A percentile compares a stretch with the other conserved stretches of the same genome.
Conservation (phyloP, 2,888 invertebrate species). For the Anaspis maculata region DNA sequence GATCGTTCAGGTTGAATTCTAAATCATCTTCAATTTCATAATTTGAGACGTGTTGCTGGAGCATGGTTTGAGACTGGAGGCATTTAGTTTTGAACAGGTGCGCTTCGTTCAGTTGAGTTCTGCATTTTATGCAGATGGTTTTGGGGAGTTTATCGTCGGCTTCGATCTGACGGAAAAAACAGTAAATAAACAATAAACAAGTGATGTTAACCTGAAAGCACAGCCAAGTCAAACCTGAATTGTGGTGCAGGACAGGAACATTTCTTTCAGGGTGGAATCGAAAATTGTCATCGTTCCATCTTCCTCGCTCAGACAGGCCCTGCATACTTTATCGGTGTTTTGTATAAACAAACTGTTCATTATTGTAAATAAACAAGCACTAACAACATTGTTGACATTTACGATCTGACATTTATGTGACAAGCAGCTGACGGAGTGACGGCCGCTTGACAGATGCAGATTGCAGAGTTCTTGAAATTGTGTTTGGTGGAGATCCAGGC, state of each 20-base stretch:
- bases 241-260: constrained; percentile 29
- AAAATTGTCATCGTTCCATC: constrained; percentile 37
- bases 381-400: constrained; percentile 17
- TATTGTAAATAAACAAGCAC: background rate
- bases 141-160: constrained; percentile 25
- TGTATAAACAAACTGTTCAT: constrained; percentile 9
- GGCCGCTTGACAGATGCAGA: too few relatives aligned
- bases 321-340: constrained; percentile 36
- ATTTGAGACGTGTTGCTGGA: constrained; percentile 21
- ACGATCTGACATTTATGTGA: too few relatives aligned
- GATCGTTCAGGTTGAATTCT: constrained; percentile 19
- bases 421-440: too few relatives aligned
- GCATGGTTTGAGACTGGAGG: constrained; percentile 24
- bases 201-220: constrained; percentile 1
- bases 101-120: constrained; percentile 22
- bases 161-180: too few relatives aligned
- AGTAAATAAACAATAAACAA: constrained; percentile 12
- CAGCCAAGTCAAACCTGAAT: constrained; percentile 21
- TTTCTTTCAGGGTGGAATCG: constrained; percentile 32
- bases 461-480: too few relatives aligned
- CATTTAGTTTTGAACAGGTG: constrained; percentile 29
- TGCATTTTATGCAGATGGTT: constrained; percentile 29
- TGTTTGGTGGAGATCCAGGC: too few relatives aligned
- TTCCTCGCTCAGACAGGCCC: constrained; percentile 43
- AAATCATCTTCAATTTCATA: constrained; percentile 24